Evolutionary conservation across 2,888 invertebrate genomes (phyloP).

Genomic region (Colletes collaris): DNA sequence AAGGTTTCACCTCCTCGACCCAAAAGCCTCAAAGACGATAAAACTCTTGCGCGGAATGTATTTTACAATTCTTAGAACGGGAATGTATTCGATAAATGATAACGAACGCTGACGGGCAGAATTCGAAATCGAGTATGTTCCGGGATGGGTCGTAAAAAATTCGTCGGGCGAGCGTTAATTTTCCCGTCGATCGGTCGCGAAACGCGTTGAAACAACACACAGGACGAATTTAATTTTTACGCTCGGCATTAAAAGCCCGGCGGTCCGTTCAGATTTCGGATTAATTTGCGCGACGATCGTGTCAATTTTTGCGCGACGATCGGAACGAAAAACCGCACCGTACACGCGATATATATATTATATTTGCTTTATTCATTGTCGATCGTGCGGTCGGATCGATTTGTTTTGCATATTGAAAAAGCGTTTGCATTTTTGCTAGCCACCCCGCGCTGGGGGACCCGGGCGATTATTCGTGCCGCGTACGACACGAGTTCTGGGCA

Average conservation of each 20-base stretch:
- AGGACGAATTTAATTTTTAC: slow-evolving; percentile 32
- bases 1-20: too few relatives aligned
- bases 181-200: too few relatives aligned
- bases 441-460: neutral
- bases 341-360: slow-evolving; percentile 15
- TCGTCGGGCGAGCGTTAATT: too few relatives aligned
- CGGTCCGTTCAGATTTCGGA: neutral
- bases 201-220: neutral
- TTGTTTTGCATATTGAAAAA: slow-evolving; percentile 42
- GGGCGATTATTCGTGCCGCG: slow-evolving; percentile 2
- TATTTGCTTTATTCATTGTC: slow-evolving; percentile 34
- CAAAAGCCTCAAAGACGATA: too few relatives aligned
- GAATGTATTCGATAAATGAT: too few relatives aligned
- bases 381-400: slow-evolving; percentile 32
- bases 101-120: too few relatives aligned
- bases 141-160: too few relatives aligned
- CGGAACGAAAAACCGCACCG: neutral
- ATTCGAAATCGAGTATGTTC: too few relatives aligned
- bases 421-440: slow-evolving; percentile 5
- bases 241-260: slow-evolving; percentile 6
- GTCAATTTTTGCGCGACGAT: slow-evolving; percentile 16
- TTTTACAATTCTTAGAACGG: too few relatives aligned
- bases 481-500: slow-evolving; percentile 1
- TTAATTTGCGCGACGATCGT: slow-evolving; percentile 37
- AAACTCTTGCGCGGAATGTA: too few relatives aligned